A percentile compares a stretch with the other conserved stretches of the same genome.
Conservation (phyloP, 2,113 vertebrate genomes). For the Brienomyrus brachyistius region DNA sequence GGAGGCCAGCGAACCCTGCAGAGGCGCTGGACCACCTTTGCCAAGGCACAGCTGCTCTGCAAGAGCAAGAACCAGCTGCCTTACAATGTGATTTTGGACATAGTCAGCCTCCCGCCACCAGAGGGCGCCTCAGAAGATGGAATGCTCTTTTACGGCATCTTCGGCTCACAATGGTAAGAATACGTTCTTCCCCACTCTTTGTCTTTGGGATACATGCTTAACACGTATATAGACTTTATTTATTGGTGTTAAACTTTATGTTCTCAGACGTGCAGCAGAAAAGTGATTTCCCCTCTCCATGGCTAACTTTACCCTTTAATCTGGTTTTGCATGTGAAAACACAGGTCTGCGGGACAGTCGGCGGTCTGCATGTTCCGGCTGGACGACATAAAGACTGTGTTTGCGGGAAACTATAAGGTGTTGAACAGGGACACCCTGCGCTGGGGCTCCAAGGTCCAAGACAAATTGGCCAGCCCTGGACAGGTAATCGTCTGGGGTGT, state of each 20-base stretch:
- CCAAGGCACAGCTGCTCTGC: constrained; percentile 64
- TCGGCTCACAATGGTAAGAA: constrained; percentile 63
- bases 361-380: constrained; percentile 59
- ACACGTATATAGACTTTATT: not conserved
- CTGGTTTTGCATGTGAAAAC: not conserved
- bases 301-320: not conserved
- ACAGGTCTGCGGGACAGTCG: constrained; percentile 53
- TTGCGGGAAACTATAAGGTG: constrained; percentile 61
- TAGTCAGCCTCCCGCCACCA: constrained; percentile 50
- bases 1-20: constrained; percentile 65
- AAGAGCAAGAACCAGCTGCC: constrained; percentile 56
- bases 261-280: not conserved
- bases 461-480: constrained; percentile 60
- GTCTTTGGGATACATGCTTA: not conserved
- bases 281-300: not conserved
- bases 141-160: constrained; percentile 61
- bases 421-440: constrained; percentile 60
- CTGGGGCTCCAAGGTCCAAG: constrained; percentile 57
- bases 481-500: constrained; percentile 40
- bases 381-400: constrained; percentile 50
- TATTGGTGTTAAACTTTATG: not conserved
- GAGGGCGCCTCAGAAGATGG: constrained; percentile 50
- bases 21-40: constrained; percentile 65
- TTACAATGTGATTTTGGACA: constrained; percentile 63
- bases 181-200: not conserved